Conservation (phyloP, 1,140 invertebrate species). For the Paralvinella palmiformis region DNA sequence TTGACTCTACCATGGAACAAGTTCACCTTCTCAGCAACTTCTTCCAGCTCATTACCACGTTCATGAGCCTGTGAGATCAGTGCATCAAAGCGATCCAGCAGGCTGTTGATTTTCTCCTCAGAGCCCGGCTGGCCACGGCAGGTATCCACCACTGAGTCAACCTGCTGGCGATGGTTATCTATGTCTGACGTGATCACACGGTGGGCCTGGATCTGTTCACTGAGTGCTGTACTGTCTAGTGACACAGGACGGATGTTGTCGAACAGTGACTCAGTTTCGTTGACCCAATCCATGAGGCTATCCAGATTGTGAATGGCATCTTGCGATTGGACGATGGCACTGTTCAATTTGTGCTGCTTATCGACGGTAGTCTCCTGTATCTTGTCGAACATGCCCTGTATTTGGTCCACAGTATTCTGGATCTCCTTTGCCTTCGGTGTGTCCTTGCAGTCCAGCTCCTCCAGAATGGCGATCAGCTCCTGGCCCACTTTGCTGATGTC, state of each 20-base stretch:
- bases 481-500: constrained; percentile 23
- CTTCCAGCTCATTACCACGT: constrained; percentile 88
- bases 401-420: constrained; percentile 82
- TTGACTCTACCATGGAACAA: constrained; percentile 72
- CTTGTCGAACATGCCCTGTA: constrained; percentile 71
- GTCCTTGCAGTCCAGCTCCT: constrained; percentile 57
- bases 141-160: constrained; percentile 24
- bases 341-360: constrained; percentile 77
- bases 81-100: constrained; percentile 13
- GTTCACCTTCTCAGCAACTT: constrained; percentile 76
- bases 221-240: constrained; percentile 78
- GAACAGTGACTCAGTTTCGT: constrained; percentile 69
- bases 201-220: constrained; percentile 81
- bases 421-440: constrained; percentile 31
- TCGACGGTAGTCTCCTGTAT: constrained; percentile 66
- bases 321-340: constrained; percentile 81
- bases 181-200: constrained; percentile 74
- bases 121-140: constrained; percentile 1
- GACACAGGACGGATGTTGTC: constrained; percentile 71
- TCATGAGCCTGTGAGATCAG: constrained; percentile 69
- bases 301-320: constrained; percentile 86
- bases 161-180: constrained; percentile 66
- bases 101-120: not conserved
- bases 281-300: constrained; percentile 73
- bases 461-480: constrained; percentile 57